phyloP scores from a whole-genome alignment of 2,888 invertebrate species.

The Macrosiphum euphorbiae region DNA sequence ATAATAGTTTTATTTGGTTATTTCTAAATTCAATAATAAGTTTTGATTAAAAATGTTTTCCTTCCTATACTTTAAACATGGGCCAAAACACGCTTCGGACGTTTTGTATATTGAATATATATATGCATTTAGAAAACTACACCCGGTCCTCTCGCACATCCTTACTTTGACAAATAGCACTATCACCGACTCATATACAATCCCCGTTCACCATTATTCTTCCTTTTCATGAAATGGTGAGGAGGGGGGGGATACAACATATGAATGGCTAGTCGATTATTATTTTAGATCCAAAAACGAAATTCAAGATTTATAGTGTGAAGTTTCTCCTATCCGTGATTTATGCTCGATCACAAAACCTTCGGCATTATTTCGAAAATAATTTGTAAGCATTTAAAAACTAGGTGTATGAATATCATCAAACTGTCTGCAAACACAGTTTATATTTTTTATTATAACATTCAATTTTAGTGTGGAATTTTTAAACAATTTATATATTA shows the following conservation, averaged over 20 bases:
- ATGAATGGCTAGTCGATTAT: background rate
- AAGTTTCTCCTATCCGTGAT: background rate
- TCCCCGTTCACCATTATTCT: background rate
- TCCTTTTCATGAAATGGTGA: background rate
- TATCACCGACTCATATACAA: background rate
- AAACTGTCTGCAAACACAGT: too few relatives aligned
- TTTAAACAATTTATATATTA: too few relatives aligned
- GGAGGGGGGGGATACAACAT: fast-evolving
- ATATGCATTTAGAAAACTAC: background rate
- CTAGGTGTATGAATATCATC: too few relatives aligned
- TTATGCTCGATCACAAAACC: background rate
- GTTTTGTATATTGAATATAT: background rate
- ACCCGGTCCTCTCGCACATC: background rate
- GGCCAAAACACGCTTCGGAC: too few relatives aligned
- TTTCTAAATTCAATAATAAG: too few relatives aligned
- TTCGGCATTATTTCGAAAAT: background rate
- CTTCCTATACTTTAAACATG: too few relatives aligned
- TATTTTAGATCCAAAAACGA: background rate
- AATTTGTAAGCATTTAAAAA: background rate
- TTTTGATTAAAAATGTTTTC: too few relatives aligned
- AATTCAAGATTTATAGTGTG: background rate
- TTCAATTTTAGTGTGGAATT: too few relatives aligned
- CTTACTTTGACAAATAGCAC: background rate
- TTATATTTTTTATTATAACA: too few relatives aligned
- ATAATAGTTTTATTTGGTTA: too few relatives aligned